A percentile compares a stretch with the other conserved stretches of the same genome.
These are phyloP conservation scores for Oithona nana DNA, from an alignment of 2,888 invertebrate species.

Conservation along the genomic window DNA sequence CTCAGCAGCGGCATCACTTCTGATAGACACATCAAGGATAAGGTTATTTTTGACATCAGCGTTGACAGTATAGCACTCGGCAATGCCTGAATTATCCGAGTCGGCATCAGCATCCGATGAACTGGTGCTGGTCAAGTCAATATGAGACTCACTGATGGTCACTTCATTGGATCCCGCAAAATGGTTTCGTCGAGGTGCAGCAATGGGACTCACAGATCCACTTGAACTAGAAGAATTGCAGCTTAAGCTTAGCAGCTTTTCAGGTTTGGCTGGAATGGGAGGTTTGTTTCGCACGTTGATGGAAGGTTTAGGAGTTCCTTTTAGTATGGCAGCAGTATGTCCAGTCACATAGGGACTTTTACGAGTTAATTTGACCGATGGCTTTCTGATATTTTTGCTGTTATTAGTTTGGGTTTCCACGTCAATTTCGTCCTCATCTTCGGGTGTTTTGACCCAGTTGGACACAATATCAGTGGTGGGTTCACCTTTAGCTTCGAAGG, in stretches of 20 bases:
- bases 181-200: background rate
- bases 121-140: background rate
- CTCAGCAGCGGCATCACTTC: background rate
- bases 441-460: background rate
- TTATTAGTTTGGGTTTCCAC: background rate
- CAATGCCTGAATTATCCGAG: background rate
- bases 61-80: background rate
- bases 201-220: background rate
- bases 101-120: background rate
- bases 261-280: background rate
- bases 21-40: background rate
- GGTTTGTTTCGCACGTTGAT: background rate
- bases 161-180: too few species aligned
- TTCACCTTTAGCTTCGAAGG: background rate
- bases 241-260: background rate
- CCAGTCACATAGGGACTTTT: conserved; percentile 8
- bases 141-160: background rate
- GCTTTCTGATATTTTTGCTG: too few species aligned
- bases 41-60: conserved; percentile 2
- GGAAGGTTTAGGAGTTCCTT: conserved; percentile 10
- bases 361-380: conserved; percentile 6
- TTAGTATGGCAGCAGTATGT: conserved; percentile 1
- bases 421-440: background rate
- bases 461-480: background rate
- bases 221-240: background rate